Evolutionary conservation across 2,888 invertebrate genomes (phyloP), one percentile per base, ranked within the genome.

Genomic region (Cenopis cana): DNA sequence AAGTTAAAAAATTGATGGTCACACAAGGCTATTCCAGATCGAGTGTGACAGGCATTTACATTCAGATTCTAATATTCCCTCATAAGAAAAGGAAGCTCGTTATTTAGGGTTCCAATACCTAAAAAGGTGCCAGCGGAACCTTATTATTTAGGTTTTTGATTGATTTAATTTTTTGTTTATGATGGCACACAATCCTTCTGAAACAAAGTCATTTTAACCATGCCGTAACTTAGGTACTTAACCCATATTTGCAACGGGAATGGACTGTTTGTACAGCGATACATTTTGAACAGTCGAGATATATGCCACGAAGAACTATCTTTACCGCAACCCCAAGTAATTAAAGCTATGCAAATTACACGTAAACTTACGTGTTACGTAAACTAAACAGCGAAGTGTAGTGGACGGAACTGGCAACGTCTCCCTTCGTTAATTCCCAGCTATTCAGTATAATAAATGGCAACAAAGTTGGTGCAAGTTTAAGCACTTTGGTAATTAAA

Each of bases 381-480:
- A 61, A 62, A 68, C 18, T 8, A 12, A 46, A 46, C 55, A 61
- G 41, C 29, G 17, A 38, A 61, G 60, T 61, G 6, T 50, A 24
- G 17, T 41, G 24, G 50, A 64, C 38, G 56, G 38, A 38, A 41
- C 10, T 29, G 54, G 46, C 38, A 49, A 50, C 68, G 60, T 78
- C 79, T 69, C 77, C 78, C 76, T 75, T 80, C 81, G 82, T 83
- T 81, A 84, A 82, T 78, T 82, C 76, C 68, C 74, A 76, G 81
- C 77, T 84, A 83, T 84, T 84, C 82, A 79, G 85, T 79, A 52
- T 77, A 29, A 77, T 81, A 81, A 80, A 78, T 74, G 76, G 77
- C 77, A 75, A 81, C 85, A 81, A 77, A 78, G 80, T 79, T 80
- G 76, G 77, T 78, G 74, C 77, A 71, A 79, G 78, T 81, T 65